Percentiles rank a stretch among this genome's conserved stretches.
Conservation (phyloP, 1,140 invertebrate species). For the Belonocnema kinseyi region DNA sequence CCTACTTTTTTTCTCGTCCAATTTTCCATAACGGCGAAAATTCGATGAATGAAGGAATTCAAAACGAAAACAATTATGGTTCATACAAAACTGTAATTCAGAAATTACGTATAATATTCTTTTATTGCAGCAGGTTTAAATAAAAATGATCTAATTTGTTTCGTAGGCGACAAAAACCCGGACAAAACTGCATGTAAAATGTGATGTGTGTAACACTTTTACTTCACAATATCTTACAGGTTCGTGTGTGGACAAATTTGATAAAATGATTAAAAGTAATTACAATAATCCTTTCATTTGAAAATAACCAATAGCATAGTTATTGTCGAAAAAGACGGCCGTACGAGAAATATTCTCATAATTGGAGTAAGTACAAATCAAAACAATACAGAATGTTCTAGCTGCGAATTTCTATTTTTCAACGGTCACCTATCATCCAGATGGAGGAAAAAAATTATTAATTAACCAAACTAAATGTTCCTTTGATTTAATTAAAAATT, state of each 20-base stretch:
- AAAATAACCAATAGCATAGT: conserved; percentile 10
- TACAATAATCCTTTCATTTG: conserved; percentile 1
- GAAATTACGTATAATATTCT: conserved; percentile 21
- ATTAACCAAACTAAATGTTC: conserved; percentile 36
- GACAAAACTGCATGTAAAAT: conserved; percentile 8
- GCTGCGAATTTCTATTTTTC: conserved; percentile 7
- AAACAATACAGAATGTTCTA: conserved; percentile 10
- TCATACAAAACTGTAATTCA: conserved; percentile 30
- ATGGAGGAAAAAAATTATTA: conserved; percentile 51
- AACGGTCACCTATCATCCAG: conserved; percentile 26
- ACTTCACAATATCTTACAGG: conserved; percentile 28
- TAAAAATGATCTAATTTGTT: conserved; percentile 1
- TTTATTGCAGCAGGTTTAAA: conserved; percentile 27
- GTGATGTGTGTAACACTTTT: conserved; percentile 15
- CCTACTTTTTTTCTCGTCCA: too few relatives aligned
- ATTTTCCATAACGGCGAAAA: too few relatives aligned
- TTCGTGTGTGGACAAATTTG: background rate
- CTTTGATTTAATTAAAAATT: conserved; percentile 60
- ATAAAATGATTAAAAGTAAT: conserved; percentile 1
- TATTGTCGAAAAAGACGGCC: conserved; percentile 24
- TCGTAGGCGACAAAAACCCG: background rate
- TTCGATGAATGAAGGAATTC: background rate
- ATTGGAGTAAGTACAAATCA: conserved; percentile 12
- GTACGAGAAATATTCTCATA: conserved; percentile 22
- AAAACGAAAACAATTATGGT: background rate